These are phyloP conservation scores for Cyclura pinguis DNA, from an alignment of 2,797 vertebrate genomes.

Conservation along the genomic window DNA sequence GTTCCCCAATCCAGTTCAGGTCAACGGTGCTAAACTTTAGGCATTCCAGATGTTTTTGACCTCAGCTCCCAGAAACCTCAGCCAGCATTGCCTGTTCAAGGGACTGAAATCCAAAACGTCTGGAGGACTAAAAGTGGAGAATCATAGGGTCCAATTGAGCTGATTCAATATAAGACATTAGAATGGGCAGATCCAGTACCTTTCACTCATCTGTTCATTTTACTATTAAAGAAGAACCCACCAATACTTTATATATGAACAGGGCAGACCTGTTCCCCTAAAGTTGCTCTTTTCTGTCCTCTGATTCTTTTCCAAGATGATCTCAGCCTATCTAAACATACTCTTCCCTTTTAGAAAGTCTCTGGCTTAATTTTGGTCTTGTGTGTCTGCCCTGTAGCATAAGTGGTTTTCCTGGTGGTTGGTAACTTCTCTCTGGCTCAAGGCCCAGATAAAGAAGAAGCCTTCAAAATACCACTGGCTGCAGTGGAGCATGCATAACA, in stretches of 20 bases:
- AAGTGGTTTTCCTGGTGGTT: not conserved
- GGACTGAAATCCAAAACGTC: not conserved
- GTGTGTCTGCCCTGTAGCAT: not conserved
- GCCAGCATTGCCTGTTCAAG: not conserved
- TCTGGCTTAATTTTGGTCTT: not conserved
- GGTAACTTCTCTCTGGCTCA: not conserved
- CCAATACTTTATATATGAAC: not conserved
- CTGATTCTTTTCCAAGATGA: not conserved
- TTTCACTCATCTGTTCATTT: too few relatives aligned
- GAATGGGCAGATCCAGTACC: not conserved
- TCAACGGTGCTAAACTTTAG: not conserved
- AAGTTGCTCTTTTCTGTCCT: not conserved
- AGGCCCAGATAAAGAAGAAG: slow-evolving; percentile 44
- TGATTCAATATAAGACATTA: too few relatives aligned
- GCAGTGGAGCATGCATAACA: not conserved
- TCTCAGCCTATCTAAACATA: not conserved
- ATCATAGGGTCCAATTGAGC: too few relatives aligned
- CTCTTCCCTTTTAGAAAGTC: not conserved
- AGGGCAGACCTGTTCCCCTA: not conserved
- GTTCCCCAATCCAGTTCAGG: too few relatives aligned
- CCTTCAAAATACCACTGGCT: not conserved
- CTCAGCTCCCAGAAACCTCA: not conserved
- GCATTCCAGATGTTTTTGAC: not conserved
- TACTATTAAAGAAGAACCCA: not conserved
- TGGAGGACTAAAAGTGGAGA: not conserved